These are phyloP conservation scores for Drosophila picticornis DNA, from an alignment of 2,888 invertebrate species.

Conservation along the genomic window DNA sequence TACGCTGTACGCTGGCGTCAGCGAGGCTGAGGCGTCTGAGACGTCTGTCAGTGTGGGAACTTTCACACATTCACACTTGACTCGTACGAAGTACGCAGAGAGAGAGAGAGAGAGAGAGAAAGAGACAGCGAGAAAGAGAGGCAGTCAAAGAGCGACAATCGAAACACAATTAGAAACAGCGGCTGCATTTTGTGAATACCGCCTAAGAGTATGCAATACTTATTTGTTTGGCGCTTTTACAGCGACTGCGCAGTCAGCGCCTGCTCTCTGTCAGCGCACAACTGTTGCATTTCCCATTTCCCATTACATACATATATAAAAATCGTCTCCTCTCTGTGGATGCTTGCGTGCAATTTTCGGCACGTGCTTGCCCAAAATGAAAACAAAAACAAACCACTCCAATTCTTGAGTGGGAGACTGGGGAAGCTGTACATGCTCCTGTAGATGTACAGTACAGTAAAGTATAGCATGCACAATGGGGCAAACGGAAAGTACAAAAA, in stretches of 20 bases:
- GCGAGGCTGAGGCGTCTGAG: slow-evolving; percentile 35
- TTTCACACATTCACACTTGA: slow-evolving; percentile 58
- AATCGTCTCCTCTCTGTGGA: not conserved
- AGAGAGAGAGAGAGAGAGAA: not conserved
- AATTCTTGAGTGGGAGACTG: not conserved
- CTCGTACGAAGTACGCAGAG: slow-evolving; percentile 18
- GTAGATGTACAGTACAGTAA: not conserved
- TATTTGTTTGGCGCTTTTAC: slow-evolving; percentile 53
- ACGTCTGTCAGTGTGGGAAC: slow-evolving; percentile 51
- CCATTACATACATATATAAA: slow-evolving; percentile 36
- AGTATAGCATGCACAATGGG: slow-evolving; percentile 13
- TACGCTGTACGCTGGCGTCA: slow-evolving; percentile 51
- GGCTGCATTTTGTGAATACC: slow-evolving; percentile 45
- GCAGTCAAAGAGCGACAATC: not conserved
- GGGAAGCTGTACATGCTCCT: not conserved
- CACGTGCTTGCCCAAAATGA: slow-evolving; percentile 43
- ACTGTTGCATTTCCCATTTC: slow-evolving; percentile 52
- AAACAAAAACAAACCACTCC: slow-evolving; percentile 20
- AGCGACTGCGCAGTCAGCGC: slow-evolving; percentile 60
- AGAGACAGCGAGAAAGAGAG: not conserved
- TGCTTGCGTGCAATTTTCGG: slow-evolving; percentile 25
- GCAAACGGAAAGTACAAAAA: not conserved
- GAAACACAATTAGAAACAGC: slow-evolving; percentile 9
- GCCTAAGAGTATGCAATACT: slow-evolving; percentile 72
- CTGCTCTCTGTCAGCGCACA: slow-evolving; percentile 37